Conservation (phyloP, 37 sponge, comb jelly and placozoan genomes). For the Halisarca cf. caerulea region DNA sequence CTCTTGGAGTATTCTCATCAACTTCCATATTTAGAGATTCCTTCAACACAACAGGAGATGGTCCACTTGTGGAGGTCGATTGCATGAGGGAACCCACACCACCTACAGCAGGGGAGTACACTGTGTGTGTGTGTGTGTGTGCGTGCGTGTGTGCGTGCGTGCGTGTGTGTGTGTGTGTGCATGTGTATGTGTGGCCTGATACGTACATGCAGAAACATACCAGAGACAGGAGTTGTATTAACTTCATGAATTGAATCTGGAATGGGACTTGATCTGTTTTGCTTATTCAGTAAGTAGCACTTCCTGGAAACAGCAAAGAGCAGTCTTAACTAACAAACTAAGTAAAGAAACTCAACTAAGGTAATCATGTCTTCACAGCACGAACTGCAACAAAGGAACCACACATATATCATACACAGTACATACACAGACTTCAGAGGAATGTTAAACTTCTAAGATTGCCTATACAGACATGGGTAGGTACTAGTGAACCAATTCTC, state of each 20-base stretch:
- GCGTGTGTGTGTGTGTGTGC: neutral
- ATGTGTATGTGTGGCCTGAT: neutral
- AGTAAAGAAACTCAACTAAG: no score
- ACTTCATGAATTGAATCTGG: neutral
- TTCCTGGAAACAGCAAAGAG: neutral
- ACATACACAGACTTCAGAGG: no score
- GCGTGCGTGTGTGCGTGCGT: no score
- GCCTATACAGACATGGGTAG: no score
- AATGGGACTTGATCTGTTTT: constrained; percentile 12
- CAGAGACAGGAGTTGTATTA: neutral
- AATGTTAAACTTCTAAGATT: no score
- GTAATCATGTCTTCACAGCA: neutral
- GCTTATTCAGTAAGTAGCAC: neutral
- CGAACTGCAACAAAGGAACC: neutral
- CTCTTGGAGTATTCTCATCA: constrained; percentile 24
- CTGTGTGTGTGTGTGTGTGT: no score
- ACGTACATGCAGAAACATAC: neutral
- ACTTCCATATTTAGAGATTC: constrained; percentile 13
- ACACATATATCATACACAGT: no score
- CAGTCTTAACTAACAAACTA: neutral
- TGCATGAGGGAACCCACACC: neutral
- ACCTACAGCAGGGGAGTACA: neutral
- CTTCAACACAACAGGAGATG: neutral
- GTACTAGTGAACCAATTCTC: no score
- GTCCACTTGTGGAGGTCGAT: constrained; percentile 27